phyloP scores from a whole-genome alignment of 2,113 vertebrate genomes.

The Oreochromis aureus region DNA sequence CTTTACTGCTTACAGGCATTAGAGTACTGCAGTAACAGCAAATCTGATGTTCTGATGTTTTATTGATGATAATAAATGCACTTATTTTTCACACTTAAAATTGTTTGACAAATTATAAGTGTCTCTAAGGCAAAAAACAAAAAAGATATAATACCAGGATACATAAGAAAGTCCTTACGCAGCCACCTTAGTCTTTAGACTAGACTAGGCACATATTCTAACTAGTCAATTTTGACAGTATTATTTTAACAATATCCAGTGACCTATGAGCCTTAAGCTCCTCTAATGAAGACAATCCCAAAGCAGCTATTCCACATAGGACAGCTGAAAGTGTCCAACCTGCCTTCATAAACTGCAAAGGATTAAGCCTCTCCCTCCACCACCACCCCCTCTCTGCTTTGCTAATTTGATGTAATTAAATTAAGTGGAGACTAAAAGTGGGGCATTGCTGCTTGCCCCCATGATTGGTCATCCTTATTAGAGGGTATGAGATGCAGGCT shows the following conservation, averaged over 20 bases:
- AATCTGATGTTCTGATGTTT: not conserved
- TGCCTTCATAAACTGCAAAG: slow-evolving; percentile 53
- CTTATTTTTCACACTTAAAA: not conserved
- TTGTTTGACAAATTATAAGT: not conserved
- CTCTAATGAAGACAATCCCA: slow-evolving; percentile 59
- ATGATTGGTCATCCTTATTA: slow-evolving; percentile 58
- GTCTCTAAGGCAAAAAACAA: not conserved
- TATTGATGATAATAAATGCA: not conserved
- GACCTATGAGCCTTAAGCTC: slow-evolving; percentile 57
- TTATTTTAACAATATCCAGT: slow-evolving; percentile 58
- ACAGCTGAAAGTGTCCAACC: slow-evolving; percentile 58
- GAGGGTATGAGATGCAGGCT: slow-evolving; percentile 18
- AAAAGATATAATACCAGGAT: not conserved
- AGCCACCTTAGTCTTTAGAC: not conserved
- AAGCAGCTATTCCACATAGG: slow-evolving; percentile 32
- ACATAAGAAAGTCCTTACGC: not conserved
- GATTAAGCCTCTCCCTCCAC: slow-evolving; percentile 34
- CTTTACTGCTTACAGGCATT: not conserved
- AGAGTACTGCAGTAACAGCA: not conserved
- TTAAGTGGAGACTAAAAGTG: slow-evolving; percentile 61
- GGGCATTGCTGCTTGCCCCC: slow-evolving; percentile 38
- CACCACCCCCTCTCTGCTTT: slow-evolving; percentile 9
- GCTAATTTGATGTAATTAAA: slow-evolving; percentile 70
- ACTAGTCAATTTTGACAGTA: slow-evolving; percentile 39
- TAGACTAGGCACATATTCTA: slow-evolving; percentile 25